These are phyloP conservation scores for Mormyrops boulengeri DNA, from an alignment of 2,797 vertebrate genomes.

Conservation along the genomic window DNA sequence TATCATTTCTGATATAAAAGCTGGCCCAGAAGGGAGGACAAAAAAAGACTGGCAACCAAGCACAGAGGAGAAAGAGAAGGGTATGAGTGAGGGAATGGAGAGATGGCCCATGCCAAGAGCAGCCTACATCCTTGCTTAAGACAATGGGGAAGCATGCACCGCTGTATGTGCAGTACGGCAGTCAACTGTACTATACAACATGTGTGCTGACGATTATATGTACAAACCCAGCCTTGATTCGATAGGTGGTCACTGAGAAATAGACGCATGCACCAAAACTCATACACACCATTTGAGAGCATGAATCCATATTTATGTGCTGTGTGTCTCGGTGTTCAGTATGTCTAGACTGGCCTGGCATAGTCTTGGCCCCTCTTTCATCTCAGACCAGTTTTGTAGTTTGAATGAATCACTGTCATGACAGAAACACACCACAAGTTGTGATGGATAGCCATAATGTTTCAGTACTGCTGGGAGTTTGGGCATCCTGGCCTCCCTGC, in stretches of 20 bases:
- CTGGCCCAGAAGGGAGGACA: slow-evolving; percentile 29
- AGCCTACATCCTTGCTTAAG: slow-evolving; percentile 6
- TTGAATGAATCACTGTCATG: slow-evolving; percentile 74
- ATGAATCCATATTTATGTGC: neutral
- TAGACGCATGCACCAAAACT: neutral
- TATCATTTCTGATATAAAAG: slow-evolving; percentile 63
- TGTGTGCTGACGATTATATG: neutral
- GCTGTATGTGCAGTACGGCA: neutral
- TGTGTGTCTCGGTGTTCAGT: neutral
- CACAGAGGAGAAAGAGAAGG: slow-evolving; percentile 17
- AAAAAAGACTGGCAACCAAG: neutral
- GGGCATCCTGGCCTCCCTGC: slow-evolving; percentile 60
- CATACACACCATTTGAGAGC: neutral
- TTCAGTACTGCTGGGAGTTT: slow-evolving; percentile 74
- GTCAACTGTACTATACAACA: neutral
- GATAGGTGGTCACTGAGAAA: neutral
- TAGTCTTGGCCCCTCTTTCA: slow-evolving; percentile 33
- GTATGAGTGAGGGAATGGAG: slow-evolving; percentile 18
- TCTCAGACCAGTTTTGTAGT: slow-evolving; percentile 64
- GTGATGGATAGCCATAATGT: slow-evolving; percentile 74
- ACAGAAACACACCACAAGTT: slow-evolving; percentile 63
- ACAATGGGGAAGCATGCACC: neutral
- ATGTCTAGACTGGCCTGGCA: slow-evolving; percentile 26
- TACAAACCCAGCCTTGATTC: neutral
- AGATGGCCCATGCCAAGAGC: slow-evolving; percentile 29